A percentile compares a stretch with the other conserved stretches of the same genome.
These are phyloP conservation scores for Henricia sp. DNA, from an alignment of 53 echinoderm and acorn worm species.

Conservation along the genomic window DNA sequence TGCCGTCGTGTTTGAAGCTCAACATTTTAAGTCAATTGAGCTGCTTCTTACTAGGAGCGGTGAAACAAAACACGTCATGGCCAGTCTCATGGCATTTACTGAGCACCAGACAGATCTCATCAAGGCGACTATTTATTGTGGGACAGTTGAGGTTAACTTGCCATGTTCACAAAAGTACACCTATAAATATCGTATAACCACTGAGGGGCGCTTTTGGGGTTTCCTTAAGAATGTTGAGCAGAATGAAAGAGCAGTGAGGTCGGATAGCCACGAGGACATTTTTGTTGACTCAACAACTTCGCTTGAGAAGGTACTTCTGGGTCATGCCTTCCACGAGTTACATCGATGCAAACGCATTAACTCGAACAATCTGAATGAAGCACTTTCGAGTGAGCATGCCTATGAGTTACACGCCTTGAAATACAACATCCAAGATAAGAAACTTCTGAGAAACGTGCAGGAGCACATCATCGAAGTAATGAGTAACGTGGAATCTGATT, in stretches of 20 bases:
- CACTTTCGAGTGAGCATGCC: not conserved
- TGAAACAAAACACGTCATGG: not conserved
- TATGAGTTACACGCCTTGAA: not conserved
- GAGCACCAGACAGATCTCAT: not conserved
- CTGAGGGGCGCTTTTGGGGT: not conserved
- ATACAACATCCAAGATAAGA: not conserved
- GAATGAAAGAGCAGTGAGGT: conserved; percentile 3
- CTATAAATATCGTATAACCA: too few relatives aligned
- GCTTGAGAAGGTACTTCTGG: not conserved
- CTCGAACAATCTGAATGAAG: not conserved
- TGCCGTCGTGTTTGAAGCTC: conserved; percentile 1
- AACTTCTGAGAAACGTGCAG: not conserved
- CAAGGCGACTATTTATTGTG: not conserved
- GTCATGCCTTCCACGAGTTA: conserved; percentile 3
- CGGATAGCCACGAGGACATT: not conserved
- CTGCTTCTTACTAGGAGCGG: not conserved
- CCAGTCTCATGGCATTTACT: not conserved
- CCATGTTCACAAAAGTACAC: not conserved
- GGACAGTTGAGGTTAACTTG: not conserved
- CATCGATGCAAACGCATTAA: not conserved
- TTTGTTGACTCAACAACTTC: not conserved
- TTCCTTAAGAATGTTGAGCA: not conserved
- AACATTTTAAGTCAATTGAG: not conserved
- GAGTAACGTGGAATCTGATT: not conserved
- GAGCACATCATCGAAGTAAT: not conserved